Evolutionary conservation across 2,797 vertebrate species (phyloP).

Genomic region (Thunnus albacares): DNA sequence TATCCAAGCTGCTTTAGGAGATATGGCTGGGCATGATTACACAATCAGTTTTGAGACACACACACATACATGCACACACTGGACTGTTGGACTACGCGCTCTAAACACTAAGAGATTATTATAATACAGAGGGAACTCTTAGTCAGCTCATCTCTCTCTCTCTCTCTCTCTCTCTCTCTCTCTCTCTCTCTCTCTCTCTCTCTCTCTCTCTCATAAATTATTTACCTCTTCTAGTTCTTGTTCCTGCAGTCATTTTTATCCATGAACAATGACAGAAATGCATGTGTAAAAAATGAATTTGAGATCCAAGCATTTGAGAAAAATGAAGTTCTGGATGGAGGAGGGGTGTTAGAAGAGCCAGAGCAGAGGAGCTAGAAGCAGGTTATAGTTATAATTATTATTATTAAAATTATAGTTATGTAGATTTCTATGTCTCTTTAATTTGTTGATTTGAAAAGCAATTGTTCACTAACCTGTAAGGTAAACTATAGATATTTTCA

Average conservation of each 20-base stretch:
- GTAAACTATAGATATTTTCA: too few species aligned
- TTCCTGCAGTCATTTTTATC: constrained; percentile 68
- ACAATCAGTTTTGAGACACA: neutral
- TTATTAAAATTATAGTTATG: too few species aligned
- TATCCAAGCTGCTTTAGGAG: constrained; percentile 49
- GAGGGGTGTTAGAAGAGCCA: neutral
- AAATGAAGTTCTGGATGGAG: neutral
- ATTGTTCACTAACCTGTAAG: too few species aligned
- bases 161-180: neutral
- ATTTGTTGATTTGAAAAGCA: too few species aligned
- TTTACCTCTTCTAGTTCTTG: constrained; percentile 81
- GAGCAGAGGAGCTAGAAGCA: too few species aligned
- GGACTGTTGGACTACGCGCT: constrained; percentile 8
- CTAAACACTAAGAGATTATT: constrained; percentile 49
- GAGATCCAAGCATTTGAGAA: constrained; percentile 17
- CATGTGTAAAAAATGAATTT: neutral
- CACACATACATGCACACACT: neutral
- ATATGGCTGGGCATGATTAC: constrained; percentile 28
- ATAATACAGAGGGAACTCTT: constrained; percentile 32
- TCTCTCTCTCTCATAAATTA: neutral
- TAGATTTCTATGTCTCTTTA: too few species aligned
- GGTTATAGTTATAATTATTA: too few species aligned
- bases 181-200: neutral
- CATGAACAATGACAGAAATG: constrained; percentile 20
- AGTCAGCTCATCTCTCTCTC: constrained; percentile 26